Evolutionary conservation across 1,140 invertebrate species (phyloP).

Genomic region (Lasioglossum baleicum): DNA sequence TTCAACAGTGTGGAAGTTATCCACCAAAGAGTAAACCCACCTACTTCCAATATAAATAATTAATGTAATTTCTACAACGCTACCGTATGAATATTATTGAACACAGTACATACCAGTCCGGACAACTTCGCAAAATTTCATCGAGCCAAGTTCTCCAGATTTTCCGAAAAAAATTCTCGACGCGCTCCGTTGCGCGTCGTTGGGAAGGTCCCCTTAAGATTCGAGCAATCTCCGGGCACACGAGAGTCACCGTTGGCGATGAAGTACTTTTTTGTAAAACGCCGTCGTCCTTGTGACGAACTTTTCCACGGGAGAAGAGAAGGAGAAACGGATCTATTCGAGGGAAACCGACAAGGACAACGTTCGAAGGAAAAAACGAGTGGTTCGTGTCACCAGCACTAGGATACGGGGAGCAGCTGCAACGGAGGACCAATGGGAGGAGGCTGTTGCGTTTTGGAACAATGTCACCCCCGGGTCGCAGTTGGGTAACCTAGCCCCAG

Average conservation of each 20-base stretch:
- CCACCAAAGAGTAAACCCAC: too few relatives aligned
- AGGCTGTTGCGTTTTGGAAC: conserved; percentile 56
- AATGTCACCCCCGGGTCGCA: conserved; percentile 48
- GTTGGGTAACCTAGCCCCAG: conserved; percentile 49
- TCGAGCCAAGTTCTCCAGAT: too few relatives aligned
- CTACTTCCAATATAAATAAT: too few relatives aligned
- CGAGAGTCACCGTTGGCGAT: neutral
- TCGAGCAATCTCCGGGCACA: neutral
- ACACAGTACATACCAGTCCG: too few relatives aligned
- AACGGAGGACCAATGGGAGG: conserved; percentile 33
- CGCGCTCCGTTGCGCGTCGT: too few relatives aligned
- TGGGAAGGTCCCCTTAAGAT: neutral
- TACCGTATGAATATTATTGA: too few relatives aligned
- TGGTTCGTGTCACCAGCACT: neutral
- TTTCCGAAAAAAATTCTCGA: too few relatives aligned
- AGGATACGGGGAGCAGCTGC: conserved; percentile 49
- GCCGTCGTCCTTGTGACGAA: neutral
- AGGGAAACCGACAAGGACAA: too few relatives aligned
- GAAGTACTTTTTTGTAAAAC: neutral
- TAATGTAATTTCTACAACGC: too few relatives aligned
- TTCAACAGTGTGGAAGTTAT: too few relatives aligned
- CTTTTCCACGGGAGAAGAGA: neutral
- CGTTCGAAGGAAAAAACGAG: neutral
- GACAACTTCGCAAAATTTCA: too few relatives aligned
- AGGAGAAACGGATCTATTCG: neutral